Base-by-base conservation (phyloP, 1,140 invertebrate genomes). In the Aporrectodea caliginosa region DNA sequence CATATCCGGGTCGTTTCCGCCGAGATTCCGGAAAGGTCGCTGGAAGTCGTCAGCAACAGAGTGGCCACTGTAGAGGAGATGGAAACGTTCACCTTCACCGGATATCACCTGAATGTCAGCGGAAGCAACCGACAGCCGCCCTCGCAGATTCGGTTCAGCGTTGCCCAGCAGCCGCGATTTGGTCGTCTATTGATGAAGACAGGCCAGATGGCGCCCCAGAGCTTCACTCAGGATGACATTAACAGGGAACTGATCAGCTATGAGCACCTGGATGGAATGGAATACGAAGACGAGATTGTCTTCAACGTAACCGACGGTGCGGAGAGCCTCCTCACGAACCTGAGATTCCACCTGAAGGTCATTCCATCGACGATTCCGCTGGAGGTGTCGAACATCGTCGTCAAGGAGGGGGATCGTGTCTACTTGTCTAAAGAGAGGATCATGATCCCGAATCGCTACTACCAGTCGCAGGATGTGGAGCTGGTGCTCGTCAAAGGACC, bases 281-380 rank as follows among this genome's bases (percentile, higher is more conserved):
- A 82, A 0, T 35, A 79, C 27, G 81, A 80, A 12, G 95, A 97
- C 85, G 90, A 89, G 80, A 93, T 97, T 79, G 89, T 92, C 1
- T 92, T 97, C 84, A 95, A 97, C 85, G 94, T 96, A 0, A 95
- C 94, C 0, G 97, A 97, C 84, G 94, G 95, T 0, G 93, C 96
- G 73, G 85, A 88, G 72, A 86, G 84, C 2, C 82, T 90, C 68
- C 83, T 81, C 32, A 85, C 86, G n/a, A n/a, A n/a, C 77, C 81
- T 90, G 6, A 85, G 86, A 77, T 89, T 90, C 82, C 82, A 85
- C 12, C 86, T 91, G 31, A 86, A 90, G 73, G 87, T 90, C 1
- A 83, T 89, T 22, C 87, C 88, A 0, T 84, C 84, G 27, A 81
- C 84, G 29, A 83, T 90, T 73, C 85, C 84, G 69, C 78, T 89